These are phyloP conservation scores for Illadopsis cleaveri DNA, from an alignment of 2,113 vertebrate species.

Conservation along the genomic window DNA sequence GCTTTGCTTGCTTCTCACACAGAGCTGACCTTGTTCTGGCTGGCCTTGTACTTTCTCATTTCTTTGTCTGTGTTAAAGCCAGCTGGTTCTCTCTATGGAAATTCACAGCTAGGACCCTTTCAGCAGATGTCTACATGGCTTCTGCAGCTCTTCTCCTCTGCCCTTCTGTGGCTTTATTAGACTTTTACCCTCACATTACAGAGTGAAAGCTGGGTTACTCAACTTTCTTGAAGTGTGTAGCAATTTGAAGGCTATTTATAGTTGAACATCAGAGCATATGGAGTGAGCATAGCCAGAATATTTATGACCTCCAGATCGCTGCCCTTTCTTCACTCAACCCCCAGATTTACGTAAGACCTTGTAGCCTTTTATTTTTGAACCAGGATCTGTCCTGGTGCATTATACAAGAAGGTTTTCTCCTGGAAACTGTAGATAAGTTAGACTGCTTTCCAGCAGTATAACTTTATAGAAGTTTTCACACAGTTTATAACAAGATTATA, in stretches of 20 bases:
- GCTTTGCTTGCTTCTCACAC: not conserved
- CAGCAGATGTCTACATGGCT: conserved; percentile 59
- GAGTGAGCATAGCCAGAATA: conserved; percentile 27
- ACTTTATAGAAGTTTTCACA: conserved; percentile 3
- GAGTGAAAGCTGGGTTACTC: conserved; percentile 53
- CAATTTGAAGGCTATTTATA: conserved; percentile 59
- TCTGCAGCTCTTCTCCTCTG: conserved; percentile 43
- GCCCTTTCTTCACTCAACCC: conserved; percentile 45
- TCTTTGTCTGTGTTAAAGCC: conserved; percentile 49
- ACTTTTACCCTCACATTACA: conserved; percentile 44
- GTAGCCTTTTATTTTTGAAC: conserved; percentile 54
- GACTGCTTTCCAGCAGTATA: not conserved
- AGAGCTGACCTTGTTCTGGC: conserved; percentile 55
- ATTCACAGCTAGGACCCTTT: conserved; percentile 58
- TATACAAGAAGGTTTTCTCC: conserved; percentile 8
- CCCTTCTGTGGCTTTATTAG: conserved; percentile 57
- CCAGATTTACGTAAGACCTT: conserved; percentile 30
- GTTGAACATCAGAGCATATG: conserved; percentile 51
- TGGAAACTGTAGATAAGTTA: not conserved
- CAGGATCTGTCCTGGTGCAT: not conserved
- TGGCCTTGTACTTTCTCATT: conserved; percentile 49
- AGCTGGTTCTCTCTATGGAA: conserved; percentile 57
- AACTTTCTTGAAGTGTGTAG: conserved; percentile 42
- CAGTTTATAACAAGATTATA: not conserved
- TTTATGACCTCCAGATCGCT: conserved; percentile 41